These are phyloP conservation scores for Temnothorax curvispinosus DNA, from an alignment of 1,140 invertebrate species.

Conservation along the genomic window DNA sequence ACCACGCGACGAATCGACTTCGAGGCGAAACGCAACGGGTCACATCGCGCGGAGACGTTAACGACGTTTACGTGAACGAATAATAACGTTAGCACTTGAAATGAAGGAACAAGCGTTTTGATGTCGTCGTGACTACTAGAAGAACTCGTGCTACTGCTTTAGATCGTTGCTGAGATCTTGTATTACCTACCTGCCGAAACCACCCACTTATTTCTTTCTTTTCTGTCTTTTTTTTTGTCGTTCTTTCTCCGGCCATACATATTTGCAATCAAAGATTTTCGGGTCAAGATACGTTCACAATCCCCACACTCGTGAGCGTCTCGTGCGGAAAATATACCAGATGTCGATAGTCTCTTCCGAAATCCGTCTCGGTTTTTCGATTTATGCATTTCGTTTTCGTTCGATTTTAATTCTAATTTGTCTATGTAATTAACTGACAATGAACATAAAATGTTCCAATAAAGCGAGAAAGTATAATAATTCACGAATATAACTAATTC, in stretches of 20 bases:
- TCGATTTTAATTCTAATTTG: neutral
- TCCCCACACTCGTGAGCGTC: neutral
- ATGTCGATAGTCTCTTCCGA: slow-evolving; percentile 15
- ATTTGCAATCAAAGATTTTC: slow-evolving; percentile 35
- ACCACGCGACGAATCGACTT: neutral
- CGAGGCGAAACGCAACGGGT: neutral
- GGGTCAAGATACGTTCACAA: slow-evolving; percentile 47
- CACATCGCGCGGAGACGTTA: neutral
- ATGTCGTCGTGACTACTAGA: slow-evolving; percentile 40
- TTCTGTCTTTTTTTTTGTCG: neutral
- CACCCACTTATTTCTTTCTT: neutral
- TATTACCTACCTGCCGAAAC: slow-evolving; percentile 68
- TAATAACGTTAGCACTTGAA: slow-evolving; percentile 50
- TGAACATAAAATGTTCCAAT: neutral
- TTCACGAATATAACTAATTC: neutral
- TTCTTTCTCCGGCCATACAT: neutral
- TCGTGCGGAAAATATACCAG: neutral
- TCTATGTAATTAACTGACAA: neutral
- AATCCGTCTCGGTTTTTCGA: slow-evolving; percentile 15
- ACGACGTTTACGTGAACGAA: neutral
- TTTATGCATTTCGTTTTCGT: neutral
- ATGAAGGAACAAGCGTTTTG: slow-evolving; percentile 50
- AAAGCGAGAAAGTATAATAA: neutral
- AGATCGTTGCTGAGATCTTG: slow-evolving; percentile 35
- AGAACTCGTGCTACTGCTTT: slow-evolving; percentile 57